Evolutionary conservation across 2,797 vertebrate genomes (phyloP), one percentile per base, ranked within the genome.

Genomic region (Bradypodion ventrale): DNA sequence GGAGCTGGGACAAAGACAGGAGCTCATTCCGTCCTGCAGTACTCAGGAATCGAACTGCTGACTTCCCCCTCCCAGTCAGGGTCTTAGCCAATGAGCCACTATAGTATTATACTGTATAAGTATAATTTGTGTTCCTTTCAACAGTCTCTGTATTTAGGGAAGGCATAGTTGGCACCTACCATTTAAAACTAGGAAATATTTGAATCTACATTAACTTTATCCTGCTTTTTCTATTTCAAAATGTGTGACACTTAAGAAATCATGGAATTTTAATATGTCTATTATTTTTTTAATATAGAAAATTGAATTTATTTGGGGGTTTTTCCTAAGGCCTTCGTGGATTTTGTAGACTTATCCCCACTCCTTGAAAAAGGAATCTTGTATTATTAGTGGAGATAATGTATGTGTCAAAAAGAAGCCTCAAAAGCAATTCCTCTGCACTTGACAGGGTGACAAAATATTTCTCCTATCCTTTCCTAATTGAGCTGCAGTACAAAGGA

Each of bases 401-500:
- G 92, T 94, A 95, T 89, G 93, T 96, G 95, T 96, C 94, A 96
- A 95, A 96, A 96, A 96, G 95, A 96, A 95, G 93, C 94, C 94
- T 96, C 95, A 94, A 94, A 96, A 96, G 92, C 93, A 96, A 93
- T 96, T 96, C 96, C 95, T 96, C 95, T 96, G 95, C 96, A 97
- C 97, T 97, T 97, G 97, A 98, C 96, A 97, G 96, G 95, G 96
- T 98, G 97, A 98, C 98, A 98, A 98, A 99, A 99, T 98, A 99
- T 99, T 98, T 97, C 96, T 97, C 95, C 96, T 96, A 96, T 97
- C 95, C 95, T 96, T 97, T 95, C 96, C 96, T 97, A 97, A 98
- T 97, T 97, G 96, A 96, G 97, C 97, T 88, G 86, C 95, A 92
- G 93, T 93, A 96, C 93, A 96, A 97, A 96, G 89, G 96, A 95